These are phyloP conservation scores for Oreochromis mossambicus DNA, from an alignment of 2,797 vertebrate genomes.

Conservation along the genomic window DNA sequence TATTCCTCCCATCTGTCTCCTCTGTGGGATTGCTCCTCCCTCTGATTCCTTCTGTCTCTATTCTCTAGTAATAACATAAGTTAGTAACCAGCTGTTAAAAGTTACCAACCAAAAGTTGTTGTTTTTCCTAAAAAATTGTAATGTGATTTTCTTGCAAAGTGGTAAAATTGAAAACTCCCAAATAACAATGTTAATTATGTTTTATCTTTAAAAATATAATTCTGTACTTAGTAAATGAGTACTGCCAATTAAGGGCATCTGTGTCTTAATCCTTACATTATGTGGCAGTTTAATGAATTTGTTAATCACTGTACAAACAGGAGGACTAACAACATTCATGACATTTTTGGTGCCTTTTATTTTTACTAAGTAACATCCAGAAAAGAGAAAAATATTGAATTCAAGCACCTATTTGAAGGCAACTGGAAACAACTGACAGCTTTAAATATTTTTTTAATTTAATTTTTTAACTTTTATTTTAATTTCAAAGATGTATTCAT, in stretches of 20 bases:
- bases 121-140: rapidly evolving
- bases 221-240: neutral
- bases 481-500: neutral
- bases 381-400: neutral
- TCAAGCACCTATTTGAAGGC: neutral
- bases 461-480: neutral
- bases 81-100: neutral
- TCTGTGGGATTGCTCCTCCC: neutral
- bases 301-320: neutral
- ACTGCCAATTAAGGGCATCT: neutral
- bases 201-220: rapidly evolving
- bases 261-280: neutral
- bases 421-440: neutral
- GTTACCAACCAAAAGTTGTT: neutral
- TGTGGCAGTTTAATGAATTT: neutral
- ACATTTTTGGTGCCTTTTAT: neutral
- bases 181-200: neutral
- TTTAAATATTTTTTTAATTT: neutral
- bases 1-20: neutral
- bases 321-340: neutral
- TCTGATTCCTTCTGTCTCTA: neutral
- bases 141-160: neutral
- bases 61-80: neutral
- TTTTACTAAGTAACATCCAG: neutral
- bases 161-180: neutral